Evolutionary conservation across 1,140 invertebrate genomes (phyloP), one percentile per base, ranked within the genome.

Genomic region (Adoxophyes honmai): DNA sequence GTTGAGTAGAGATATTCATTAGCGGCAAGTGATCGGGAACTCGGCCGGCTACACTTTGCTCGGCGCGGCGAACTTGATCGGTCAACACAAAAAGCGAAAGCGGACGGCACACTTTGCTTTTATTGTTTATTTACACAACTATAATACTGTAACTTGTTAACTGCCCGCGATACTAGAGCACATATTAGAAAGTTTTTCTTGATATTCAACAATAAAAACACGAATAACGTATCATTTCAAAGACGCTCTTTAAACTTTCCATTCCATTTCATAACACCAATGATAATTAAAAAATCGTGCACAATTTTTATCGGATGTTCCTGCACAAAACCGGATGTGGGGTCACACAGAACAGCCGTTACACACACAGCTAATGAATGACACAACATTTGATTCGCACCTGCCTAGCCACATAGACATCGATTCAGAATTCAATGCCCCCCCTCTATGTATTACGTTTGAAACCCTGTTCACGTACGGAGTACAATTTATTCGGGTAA

Each of bases 1-100:
- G 70, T 58, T 60, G 61, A 70, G 62, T 75, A 62, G 73, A 80
- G 73, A 79, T 85, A 88, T 88, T 86, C 78, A 85, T 86, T 81
- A 81, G 67, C 48, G 60, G 54, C 61, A 69, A 73, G 54, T 61
- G 72, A 75, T 68, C 64, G 61, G 62, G 64, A 72, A 75, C 64
- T 67, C 57, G 44, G 57, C 1, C 15, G 16, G 21, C 42, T 48
- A 48, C 16, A 48, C 42, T 48, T 18, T 18, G 42, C 21, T 11
- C 18, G 4, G 16, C 10, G 18, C 16, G n/a, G 14, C 8, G 18
- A 48, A 48, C 8, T 44, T 44, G 39, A 44, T 48, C 42, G 13
- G 14, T 53, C 52, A 53, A 53, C 52, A 53, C 16, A 35, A 53
- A 35, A 53, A 53, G 35, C 18, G 35, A 35, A 53, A 53, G 35